Conservation (phyloP, 2,797 vertebrate species). For the Crenuchus spilurus region DNA sequence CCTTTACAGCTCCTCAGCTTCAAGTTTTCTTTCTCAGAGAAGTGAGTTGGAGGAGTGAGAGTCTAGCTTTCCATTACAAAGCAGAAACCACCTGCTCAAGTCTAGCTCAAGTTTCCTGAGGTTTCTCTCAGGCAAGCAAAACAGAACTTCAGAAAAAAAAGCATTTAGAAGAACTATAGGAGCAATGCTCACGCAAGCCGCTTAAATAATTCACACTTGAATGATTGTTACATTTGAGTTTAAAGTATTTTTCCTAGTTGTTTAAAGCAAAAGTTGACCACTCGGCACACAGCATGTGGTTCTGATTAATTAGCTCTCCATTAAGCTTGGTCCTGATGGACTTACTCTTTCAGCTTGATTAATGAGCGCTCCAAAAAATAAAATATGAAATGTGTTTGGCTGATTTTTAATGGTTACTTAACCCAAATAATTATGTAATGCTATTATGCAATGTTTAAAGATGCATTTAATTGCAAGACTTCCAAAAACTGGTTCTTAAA, state of each 20-base stretch:
- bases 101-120: no score
- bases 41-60: no score
- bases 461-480: background rate
- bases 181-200: background rate
- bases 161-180: background rate
- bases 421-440: background rate
- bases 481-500: background rate
- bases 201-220: background rate
- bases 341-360: background rate
- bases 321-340: conserved; percentile 6
- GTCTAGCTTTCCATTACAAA: background rate
- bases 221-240: background rate
- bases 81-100: background rate
- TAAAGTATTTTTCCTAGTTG: background rate
- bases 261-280: background rate
- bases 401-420: conserved; percentile 17
- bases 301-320: conserved; percentile 1
- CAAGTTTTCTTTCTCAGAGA: no score
- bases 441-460: background rate
- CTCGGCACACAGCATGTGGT: background rate
- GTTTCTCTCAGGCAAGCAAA: no score
- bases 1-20: no score
- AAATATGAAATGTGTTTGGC: background rate
- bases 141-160: background rate
- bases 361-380: background rate